Base-by-base conservation (phyloP, 2,888 invertebrate species). In the Cylindroiulus punctatus region DNA sequence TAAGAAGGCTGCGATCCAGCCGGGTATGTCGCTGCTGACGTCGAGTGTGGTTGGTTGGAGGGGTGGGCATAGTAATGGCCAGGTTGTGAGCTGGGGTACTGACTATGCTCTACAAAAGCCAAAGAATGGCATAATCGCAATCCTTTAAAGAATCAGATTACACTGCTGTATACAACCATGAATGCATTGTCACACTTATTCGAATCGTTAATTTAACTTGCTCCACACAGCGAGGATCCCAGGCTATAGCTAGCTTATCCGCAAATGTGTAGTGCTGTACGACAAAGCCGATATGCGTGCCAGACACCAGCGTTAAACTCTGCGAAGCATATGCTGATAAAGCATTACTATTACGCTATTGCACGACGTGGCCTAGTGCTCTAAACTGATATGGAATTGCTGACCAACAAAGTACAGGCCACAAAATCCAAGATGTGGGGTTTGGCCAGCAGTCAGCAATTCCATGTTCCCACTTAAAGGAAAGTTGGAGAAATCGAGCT, bases 1-100 rank as follows among this genome's bases (percentile, higher is more conserved):
- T 86, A 87, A 42, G 83, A 42, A 82, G 85, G 86, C 42, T 86
- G 83, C n/a, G 87, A 85, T 22, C 42, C 84, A 44, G 84, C 36
- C 12, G 76, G 81, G 40, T 84, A 85, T 8, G 86, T 76, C 8
- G 85, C 32, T 5, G 86, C 22, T 10, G 86, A n/a, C 30, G 86
- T 85, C 36, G 85, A 85, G 32, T 87, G 87, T 40, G 85, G 87
- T 19, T 84, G 57, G 36, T 40, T 44, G 0, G 86, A 14, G 84
- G 82, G 44, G 26, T 81, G 44, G 36, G 26, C 44, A 85, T 85
- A 65, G 30, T 44, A 84, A 47, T 85, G 86, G 32, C 36, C 22
- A 14, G 44, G 81, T 52, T 86, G 85, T 81, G 85, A 47, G 22
- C 26, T 82, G 40, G 47, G 86, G 86, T 82, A 81, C 42, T 81